A percentile compares a stretch with the other conserved stretches of the same genome.
Evolutionary conservation across 1,140 invertebrate species (phyloP).

Genomic region (Agrypnia vestita): DNA sequence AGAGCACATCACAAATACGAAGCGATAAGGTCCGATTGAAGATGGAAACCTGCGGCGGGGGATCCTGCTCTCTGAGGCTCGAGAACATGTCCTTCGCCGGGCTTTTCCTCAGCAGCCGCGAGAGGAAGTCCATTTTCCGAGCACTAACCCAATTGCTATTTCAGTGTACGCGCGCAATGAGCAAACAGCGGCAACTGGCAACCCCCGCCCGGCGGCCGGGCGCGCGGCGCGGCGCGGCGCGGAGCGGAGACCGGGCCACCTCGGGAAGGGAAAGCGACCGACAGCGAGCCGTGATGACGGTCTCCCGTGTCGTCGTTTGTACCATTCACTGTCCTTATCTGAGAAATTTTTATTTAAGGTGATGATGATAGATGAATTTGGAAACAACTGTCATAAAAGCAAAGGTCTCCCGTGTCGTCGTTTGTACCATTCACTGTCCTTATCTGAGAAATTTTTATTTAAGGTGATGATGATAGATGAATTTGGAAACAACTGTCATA

Average conservation of each 20-base stretch:
- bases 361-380: too few relatives aligned
- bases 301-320: neutral
- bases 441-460: neutral
- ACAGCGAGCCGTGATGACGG: neutral
- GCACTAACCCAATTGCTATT: constrained; percentile 46
- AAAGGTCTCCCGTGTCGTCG: neutral
- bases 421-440: too few relatives aligned
- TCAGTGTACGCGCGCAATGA: constrained; percentile 38
- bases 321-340: too few relatives aligned
- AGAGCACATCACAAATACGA: neutral
- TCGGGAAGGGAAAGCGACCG: neutral
- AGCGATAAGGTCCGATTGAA: neutral
- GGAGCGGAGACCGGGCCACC: constrained; percentile 2
- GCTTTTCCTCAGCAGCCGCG: constrained; percentile 58
- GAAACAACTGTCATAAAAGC: too few relatives aligned
- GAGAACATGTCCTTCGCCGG: constrained; percentile 57
- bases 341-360: neutral
- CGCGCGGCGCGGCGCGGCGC: neutral
- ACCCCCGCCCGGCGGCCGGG: neutral
- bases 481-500: too few relatives aligned
- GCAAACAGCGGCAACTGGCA: neutral
- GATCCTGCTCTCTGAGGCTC: constrained; percentile 41
- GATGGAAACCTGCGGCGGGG: constrained; percentile 21
- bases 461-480: too few relatives aligned
- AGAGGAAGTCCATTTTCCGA: constrained; percentile 58